Conservation (phyloP, 1,140 invertebrate species). For the Augochlora pura region DNA sequence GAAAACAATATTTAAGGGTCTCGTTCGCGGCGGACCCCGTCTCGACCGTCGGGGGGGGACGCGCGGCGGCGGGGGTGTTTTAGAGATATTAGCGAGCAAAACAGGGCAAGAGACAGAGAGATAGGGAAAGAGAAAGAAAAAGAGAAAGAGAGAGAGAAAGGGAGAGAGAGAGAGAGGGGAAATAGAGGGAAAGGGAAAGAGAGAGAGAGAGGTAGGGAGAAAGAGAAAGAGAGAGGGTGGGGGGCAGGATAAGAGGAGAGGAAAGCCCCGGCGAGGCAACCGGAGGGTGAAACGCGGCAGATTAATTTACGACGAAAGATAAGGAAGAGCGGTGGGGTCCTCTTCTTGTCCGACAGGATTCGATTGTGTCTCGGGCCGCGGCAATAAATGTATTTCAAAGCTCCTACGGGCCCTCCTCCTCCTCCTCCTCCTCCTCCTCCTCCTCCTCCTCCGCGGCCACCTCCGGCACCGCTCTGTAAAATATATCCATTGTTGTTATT, state of each 20-base stretch:
- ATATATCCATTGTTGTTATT: slow-evolving; percentile 78
- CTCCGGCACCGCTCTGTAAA: slow-evolving; percentile 69
- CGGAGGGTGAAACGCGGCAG: slow-evolving; percentile 60
- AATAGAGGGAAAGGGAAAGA: background rate
- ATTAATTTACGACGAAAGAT: slow-evolving; percentile 78
- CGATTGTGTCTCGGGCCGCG: slow-evolving; percentile 74
- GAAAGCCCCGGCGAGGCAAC: slow-evolving; percentile 32
- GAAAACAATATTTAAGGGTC: slow-evolving; percentile 50
- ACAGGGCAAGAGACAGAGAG: slow-evolving; percentile 24
- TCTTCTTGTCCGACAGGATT: slow-evolving; percentile 70
- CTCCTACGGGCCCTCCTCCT: slow-evolving; percentile 44
- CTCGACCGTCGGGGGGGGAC: slow-evolving; percentile 20
- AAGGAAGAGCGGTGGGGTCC: slow-evolving; percentile 74
- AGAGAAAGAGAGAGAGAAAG: background rate
- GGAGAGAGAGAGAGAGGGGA: background rate
- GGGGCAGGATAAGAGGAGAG: slow-evolving; percentile 20
- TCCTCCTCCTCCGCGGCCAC: slow-evolving; percentile 50
- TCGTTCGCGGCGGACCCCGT: slow-evolving; percentile 39
- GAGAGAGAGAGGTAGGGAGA: no score
- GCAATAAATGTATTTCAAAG: slow-evolving; percentile 78
- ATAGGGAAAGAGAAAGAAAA: no score
- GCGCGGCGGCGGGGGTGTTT: no score
- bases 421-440: slow-evolving; percentile 55
- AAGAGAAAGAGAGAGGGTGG: no score
- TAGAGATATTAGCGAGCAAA: slow-evolving; percentile 67